Percentiles rank a stretch among this genome's conserved stretches.
Conservation (phyloP, 2,113 vertebrate species). For the Vulpes lagopus region DNA sequence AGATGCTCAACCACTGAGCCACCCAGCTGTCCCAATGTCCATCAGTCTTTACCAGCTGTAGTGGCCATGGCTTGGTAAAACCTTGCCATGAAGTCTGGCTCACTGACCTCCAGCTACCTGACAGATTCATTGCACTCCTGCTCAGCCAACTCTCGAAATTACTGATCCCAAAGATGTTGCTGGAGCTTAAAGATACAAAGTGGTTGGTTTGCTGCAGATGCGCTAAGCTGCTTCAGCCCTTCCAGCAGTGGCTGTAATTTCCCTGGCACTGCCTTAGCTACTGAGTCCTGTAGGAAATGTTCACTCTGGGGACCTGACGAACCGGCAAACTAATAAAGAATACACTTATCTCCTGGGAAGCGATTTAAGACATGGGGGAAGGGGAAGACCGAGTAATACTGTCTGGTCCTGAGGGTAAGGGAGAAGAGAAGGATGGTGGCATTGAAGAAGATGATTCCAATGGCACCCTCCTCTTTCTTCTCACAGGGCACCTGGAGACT, state of each 20-base stretch:
- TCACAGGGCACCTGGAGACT: no score
- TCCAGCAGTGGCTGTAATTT: slow-evolving; percentile 94
- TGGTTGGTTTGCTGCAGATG: slow-evolving; percentile 81
- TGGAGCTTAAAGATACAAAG: slow-evolving; percentile 95
- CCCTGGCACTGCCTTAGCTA: slow-evolving; percentile 93
- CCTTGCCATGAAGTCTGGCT: slow-evolving; percentile 89
- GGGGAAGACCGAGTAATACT: slow-evolving; percentile 41
- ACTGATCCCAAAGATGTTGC: slow-evolving; percentile 94
- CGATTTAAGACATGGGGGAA: slow-evolving; percentile 89
- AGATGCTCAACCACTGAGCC: no score
- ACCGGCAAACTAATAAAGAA: slow-evolving; percentile 93
- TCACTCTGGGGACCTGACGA: slow-evolving; percentile 90
- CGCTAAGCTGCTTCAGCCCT: slow-evolving; percentile 89
- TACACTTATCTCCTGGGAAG: slow-evolving; percentile 93
- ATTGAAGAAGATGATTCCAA: slow-evolving; percentile 69
- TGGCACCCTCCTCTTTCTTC: slow-evolving; percentile 70
- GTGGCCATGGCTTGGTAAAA: slow-evolving; percentile 91
- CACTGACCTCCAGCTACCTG: slow-evolving; percentile 89
- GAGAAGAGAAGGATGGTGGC: slow-evolving; percentile 39
- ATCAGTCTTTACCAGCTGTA: slow-evolving; percentile 89
- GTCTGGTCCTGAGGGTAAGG: slow-evolving; percentile 63
- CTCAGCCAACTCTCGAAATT: slow-evolving; percentile 94
- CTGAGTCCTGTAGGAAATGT: slow-evolving; percentile 91
- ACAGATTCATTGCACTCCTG: slow-evolving; percentile 93
- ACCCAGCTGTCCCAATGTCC: no score